Evolutionary conservation across 2,113 vertebrate genomes (phyloP), one percentile per base, ranked within the genome.

Genomic region (Brachyistius frenatus): DNA sequence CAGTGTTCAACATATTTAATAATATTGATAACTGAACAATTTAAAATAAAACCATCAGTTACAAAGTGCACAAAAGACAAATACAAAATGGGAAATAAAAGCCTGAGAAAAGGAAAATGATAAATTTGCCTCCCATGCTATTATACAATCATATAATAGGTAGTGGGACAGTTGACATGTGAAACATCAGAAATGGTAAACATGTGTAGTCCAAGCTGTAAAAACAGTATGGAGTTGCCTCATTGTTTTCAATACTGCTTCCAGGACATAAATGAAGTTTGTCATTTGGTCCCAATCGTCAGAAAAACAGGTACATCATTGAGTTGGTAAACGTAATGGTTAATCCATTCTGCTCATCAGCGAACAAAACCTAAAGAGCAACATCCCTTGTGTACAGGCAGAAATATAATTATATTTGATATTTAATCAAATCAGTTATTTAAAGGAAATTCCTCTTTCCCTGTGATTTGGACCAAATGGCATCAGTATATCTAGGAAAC

Each of bases 31-130:
- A 76, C 37, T 62, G 61, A 74, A 79, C 10, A 9, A 66, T 55
- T 32, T n/a, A 15, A 87, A 75, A 87, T 75, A 74, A 76, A 87
- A 84, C 41, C 80, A 66, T 68, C 46, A 33, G 66, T 73, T 73
- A 84, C 71, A 92, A 92, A 93, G 91, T 92, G 92, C 82, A 86
- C 67, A 83, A 86, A 86, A 74, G 33, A 81, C 47, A 70, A 73
- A 78, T 50, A 81, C 15, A 88, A 84, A 80, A 72, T 16, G 10
- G 54, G 41, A 84, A 66, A 81, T 60, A 74, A 73, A 88, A 85
- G 73, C 78, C 77, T 88, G 78, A 89, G 68, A 76, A 86, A 46
- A 54, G 30, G 41, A 39, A 47, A 73, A 70, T 53, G 31, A 83
- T 86, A 80, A 84, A 70, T 84, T 73, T 71, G 10, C 68, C 84